Percentiles rank a stretch among this genome's conserved stretches.
These are phyloP conservation scores for Teleogryllus occipitalis DNA, from an alignment of 1,140 invertebrate genomes.

Conservation along the genomic window DNA sequence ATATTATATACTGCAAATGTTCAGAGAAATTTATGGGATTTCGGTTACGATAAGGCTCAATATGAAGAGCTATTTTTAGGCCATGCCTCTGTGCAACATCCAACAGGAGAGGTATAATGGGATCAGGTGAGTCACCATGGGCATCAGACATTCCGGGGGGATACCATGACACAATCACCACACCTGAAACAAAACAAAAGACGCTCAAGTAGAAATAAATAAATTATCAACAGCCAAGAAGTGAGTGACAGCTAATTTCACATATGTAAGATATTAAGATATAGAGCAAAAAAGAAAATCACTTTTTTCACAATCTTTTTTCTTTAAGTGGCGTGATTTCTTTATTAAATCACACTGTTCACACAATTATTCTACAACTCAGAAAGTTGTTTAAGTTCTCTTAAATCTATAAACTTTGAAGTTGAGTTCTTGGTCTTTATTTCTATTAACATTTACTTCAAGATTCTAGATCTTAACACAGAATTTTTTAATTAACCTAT, in stretches of 20 bases:
- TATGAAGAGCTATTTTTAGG: slow-evolving; percentile 41
- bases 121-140: slow-evolving; percentile 31
- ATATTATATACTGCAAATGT: slow-evolving; percentile 36
- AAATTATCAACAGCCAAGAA: too few species aligned
- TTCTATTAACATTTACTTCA: too few species aligned
- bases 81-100: slow-evolving; percentile 37
- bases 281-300: not conserved
- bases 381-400: too few species aligned
- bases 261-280: not conserved
- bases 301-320: not conserved
- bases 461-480: too few species aligned
- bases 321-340: not conserved
- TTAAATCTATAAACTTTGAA: too few species aligned
- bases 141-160: slow-evolving; percentile 35
- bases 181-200: slow-evolving; percentile 25
- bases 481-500: too few species aligned
- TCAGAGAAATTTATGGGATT: slow-evolving; percentile 39
- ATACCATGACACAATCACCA: slow-evolving; percentile 40
- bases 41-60: slow-evolving; percentile 39
- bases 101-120: slow-evolving; percentile 36
- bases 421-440: too few species aligned
- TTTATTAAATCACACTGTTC: too few species aligned
- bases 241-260: not conserved
- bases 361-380: too few species aligned
- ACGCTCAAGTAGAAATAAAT: not conserved